Evolutionary conservation across 2,113 vertebrate species (phyloP).

Genomic region (Mesembrinibis cayennensis): DNA sequence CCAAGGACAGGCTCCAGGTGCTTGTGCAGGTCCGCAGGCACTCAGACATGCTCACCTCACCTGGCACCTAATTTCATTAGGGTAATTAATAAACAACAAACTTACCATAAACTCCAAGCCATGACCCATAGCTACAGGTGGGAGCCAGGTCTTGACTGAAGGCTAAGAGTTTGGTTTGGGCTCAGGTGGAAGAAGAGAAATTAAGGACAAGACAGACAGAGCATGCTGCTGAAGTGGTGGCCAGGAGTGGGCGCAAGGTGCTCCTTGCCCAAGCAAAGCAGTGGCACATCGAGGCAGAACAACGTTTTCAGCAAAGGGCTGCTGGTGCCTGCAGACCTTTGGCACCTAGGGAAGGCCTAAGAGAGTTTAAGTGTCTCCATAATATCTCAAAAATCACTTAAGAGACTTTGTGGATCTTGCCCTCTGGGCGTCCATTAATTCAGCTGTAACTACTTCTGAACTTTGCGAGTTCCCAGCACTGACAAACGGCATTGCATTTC

Average conservation of each 20-base stretch:
- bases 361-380: background rate
- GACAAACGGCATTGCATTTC: background rate
- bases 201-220: no score
- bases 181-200: background rate
- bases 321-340: background rate
- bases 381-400: background rate
- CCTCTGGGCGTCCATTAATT: background rate
- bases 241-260: background rate
- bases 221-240: background rate
- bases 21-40: background rate
- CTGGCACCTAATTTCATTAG: background rate
- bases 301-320: background rate
- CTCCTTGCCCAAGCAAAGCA: background rate
- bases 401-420: background rate
- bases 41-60: background rate
- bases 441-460: background rate
- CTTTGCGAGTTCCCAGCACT: background rate
- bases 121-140: background rate
- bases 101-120: background rate
- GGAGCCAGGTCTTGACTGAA: background rate
- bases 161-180: background rate
- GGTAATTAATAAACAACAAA: background rate
- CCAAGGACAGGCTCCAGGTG: background rate
- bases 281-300: background rate
- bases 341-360: background rate